Conservation (phyloP, 2,797 vertebrate species). For the Danio choprae region DNA sequence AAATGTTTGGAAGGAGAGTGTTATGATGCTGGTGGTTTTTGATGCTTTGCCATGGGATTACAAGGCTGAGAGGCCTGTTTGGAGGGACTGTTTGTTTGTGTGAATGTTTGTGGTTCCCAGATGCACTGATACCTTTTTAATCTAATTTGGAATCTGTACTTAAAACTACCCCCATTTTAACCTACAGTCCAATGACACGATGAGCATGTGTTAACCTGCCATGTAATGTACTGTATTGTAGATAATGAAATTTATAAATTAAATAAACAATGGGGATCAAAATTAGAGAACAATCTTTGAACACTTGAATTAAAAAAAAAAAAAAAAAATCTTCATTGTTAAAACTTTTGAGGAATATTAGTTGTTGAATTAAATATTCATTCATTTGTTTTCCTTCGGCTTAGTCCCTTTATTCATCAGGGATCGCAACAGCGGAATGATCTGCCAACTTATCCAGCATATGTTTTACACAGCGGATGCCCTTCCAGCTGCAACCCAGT, state of each 20-base stretch:
- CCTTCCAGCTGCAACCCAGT: no score
- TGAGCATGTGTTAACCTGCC: neutral
- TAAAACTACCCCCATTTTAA: neutral
- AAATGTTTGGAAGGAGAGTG: neutral
- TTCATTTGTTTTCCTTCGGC: no score
- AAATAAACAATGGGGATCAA: neutral
- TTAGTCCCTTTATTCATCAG: no score
- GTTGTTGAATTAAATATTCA: no score
- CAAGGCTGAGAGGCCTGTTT: neutral
- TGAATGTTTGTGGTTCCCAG: slow-evolving; percentile 3
- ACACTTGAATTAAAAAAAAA: no score
- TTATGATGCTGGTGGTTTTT: slow-evolving; percentile 13
- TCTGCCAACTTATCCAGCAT: no score
- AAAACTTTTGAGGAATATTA: no score
- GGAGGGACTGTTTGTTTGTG: neutral
- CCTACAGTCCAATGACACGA: neutral
- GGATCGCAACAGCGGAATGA: no score
- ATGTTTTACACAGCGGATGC: no score
- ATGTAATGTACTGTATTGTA: neutral
- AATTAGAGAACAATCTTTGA: no score
- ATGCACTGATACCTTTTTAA: slow-evolving; percentile 14
- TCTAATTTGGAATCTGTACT: slow-evolving; percentile 21
- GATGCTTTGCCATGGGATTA: slow-evolving; percentile 11
- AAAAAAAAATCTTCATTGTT: no score
- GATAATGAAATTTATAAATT: neutral